Evolutionary conservation across 92 coral and sea anemone genomes (phyloP), one percentile per base, ranked within the genome.

Genomic region (Parazoanthus swiftii): DNA sequence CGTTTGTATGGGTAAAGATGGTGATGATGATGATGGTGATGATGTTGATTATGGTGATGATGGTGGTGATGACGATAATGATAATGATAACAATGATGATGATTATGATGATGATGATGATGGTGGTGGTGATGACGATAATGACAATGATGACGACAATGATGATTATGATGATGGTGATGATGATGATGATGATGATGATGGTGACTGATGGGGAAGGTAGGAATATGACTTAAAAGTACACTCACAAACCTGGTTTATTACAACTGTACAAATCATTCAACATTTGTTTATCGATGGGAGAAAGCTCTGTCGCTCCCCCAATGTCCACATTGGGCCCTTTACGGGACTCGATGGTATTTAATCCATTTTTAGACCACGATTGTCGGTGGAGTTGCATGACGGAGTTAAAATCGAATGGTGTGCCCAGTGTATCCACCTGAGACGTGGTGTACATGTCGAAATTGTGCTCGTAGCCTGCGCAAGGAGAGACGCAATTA

Each of bases 381-480:
- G 99, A 93, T 74, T 91, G 25, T 10, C 92, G 89, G 5, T 95
- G 97, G 9, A 92, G 95, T 50, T 97, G 99, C 99, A 97, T 97
- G 77, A 97, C 73, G 7, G 99, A 97, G 8, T 58, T 77, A 88
- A 92, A 89, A 42, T 97, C 99, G 76, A 92, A 97, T 5, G 99
- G 99, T 13, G 98, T 92, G 42, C 92, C 90, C 39, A 95, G 89
- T 18, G 80, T 72, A 76, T 93, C 93, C 73, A 95, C 86, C 77
- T 92, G 91, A 51, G 91, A 94, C 25, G 92, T 88, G 13, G 79
- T 81, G 73, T 93, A 95, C 84, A 80, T 97, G 81, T 88, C 89
- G 80, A 97, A 97, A 86, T 97, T 97, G 63, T 67, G 87, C 77
- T 92, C 91, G 39, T 86, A 92, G 1, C 98, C 98, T 96, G 58